phyloP scores from a whole-genome alignment of 2,113 vertebrate species.

The Hippocampus zosterae region DNA sequence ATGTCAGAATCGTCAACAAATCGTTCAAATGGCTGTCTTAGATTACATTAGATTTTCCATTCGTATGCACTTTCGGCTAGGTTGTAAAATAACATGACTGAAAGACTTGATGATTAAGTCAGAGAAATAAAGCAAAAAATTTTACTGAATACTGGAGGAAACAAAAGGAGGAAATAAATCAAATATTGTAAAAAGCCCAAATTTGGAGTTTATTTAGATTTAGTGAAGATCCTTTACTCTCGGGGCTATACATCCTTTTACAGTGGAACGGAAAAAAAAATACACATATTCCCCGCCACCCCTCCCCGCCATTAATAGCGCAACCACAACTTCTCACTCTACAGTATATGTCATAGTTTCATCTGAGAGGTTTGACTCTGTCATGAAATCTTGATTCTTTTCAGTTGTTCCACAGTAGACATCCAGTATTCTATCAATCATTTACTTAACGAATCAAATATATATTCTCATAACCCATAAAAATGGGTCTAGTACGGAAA shows the following conservation, averaged over 20 bases:
- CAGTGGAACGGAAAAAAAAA: background rate
- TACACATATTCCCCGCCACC: background rate
- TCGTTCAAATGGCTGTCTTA: background rate
- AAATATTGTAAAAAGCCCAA: background rate
- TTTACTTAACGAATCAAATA: too few species aligned
- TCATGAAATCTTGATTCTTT: background rate
- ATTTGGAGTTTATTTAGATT: background rate
- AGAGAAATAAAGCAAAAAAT: background rate
- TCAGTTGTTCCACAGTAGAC: too few species aligned
- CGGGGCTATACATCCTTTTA: background rate
- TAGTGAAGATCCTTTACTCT: background rate
- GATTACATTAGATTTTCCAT: too few species aligned
- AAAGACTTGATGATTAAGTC: background rate
- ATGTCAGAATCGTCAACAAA: background rate
- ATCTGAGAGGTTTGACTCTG: background rate
- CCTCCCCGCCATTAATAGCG: background rate
- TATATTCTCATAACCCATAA: too few species aligned
- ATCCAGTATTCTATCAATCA: too few species aligned
- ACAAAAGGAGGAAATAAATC: background rate
- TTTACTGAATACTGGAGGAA: background rate
- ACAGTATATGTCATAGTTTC: background rate
- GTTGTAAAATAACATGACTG: background rate
- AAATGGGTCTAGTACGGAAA: too few species aligned
- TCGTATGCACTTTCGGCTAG: background rate
- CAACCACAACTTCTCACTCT: background rate